phyloP scores from a whole-genome alignment of 2,113 vertebrate genomes.

The Dasyornis broadbenti region DNA sequence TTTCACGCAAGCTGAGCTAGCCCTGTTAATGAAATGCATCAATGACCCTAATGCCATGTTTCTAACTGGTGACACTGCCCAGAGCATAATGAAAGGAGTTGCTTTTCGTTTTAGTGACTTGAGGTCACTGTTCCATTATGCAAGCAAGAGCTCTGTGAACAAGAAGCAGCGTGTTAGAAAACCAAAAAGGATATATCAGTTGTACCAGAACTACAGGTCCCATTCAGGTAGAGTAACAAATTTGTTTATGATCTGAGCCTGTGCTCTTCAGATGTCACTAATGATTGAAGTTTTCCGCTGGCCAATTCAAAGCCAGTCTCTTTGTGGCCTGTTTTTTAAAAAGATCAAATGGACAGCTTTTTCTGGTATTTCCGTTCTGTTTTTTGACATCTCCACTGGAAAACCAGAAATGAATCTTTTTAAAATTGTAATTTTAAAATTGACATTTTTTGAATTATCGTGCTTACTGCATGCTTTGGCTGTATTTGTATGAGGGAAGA shows the following conservation, averaged over 20 bases:
- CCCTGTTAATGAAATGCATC: constrained; percentile 75
- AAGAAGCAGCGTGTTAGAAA: constrained; percentile 72
- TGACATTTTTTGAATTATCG: not conserved
- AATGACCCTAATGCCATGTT: constrained; percentile 83
- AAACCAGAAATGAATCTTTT: not conserved
- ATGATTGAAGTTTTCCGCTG: not conserved
- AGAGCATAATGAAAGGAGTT: constrained; percentile 83
- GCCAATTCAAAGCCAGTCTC: not conserved
- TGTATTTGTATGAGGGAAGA: not conserved
- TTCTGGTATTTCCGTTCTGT: not conserved
- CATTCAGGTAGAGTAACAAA: constrained; percentile 73
- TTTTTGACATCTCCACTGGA: not conserved
- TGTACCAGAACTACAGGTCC: constrained; percentile 83
- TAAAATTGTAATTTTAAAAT: not conserved
- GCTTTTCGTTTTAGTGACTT: constrained; percentile 82
- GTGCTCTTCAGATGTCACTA: not conserved
- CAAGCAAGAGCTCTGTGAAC: constrained; percentile 63
- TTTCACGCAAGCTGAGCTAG: constrained; percentile 80
- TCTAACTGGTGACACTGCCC: constrained; percentile 81
- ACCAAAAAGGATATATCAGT: constrained; percentile 76
- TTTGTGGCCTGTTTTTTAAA: not conserved
- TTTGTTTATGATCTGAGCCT: not conserved
- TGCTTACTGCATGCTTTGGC: not conserved
- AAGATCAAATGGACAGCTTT: not conserved
- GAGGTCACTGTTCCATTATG: constrained; percentile 76